Percentiles rank a stretch among this genome's conserved stretches.
Conservation (phyloP, 1,140 invertebrate genomes). For the Melipona quadrifasciata region DNA sequence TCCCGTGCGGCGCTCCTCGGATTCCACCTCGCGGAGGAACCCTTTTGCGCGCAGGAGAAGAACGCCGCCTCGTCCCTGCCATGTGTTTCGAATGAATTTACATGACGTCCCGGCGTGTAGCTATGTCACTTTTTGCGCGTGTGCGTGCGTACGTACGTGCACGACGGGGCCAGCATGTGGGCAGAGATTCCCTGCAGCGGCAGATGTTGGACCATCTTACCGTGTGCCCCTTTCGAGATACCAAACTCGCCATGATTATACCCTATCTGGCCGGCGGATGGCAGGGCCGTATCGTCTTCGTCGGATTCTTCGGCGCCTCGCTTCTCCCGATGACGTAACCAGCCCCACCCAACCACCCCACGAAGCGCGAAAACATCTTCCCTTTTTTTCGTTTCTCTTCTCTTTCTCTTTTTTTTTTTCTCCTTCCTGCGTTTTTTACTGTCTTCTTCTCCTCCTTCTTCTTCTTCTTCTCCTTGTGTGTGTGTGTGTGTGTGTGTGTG, state of each 20-base stretch:
- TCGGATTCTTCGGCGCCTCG: constrained; percentile 51
- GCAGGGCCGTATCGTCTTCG: constrained; percentile 63
- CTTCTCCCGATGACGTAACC: constrained; percentile 34
- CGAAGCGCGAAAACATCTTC: neutral
- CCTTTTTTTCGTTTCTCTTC: neutral
- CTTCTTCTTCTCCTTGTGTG: neutral
- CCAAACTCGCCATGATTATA: constrained; percentile 69
- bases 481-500: no score
- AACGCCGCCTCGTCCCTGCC: constrained; percentile 60
- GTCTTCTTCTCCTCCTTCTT: no score
- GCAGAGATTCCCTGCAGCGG: constrained; percentile 77
- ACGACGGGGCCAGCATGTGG: constrained; percentile 71
- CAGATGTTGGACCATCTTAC: constrained; percentile 74
- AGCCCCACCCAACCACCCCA: neutral
- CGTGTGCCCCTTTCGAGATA: constrained; percentile 65
- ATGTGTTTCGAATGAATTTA: constrained; percentile 75
- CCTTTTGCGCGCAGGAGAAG: constrained; percentile 55
- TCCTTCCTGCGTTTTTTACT: neutral
- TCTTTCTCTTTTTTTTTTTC: no score
- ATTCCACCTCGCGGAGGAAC: constrained; percentile 57
- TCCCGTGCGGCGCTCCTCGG: constrained; percentile 34
- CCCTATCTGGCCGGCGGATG: constrained; percentile 64
- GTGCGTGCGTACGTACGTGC: constrained; percentile 40
- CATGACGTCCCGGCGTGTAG: constrained; percentile 65
- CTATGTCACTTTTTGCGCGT: constrained; percentile 66